Conservation (phyloP, 2,797 vertebrate species). For the Galago senegalensis region DNA sequence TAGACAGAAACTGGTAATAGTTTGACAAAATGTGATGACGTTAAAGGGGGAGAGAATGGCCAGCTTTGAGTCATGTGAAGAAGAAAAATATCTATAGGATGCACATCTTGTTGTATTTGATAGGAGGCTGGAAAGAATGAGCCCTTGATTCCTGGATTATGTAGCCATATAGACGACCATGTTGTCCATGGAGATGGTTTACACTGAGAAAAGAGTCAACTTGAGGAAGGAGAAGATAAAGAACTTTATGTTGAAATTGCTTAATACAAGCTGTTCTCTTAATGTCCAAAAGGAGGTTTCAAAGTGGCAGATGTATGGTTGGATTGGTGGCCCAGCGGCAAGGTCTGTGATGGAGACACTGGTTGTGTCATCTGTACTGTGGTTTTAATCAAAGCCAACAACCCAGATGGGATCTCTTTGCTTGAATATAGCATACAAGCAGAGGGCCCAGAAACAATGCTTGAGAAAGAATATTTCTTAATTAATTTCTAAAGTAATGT, state of each 20-base stretch:
- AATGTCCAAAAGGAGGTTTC: not conserved
- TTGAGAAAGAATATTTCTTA: not conserved
- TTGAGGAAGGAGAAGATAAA: not conserved
- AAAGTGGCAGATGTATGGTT: not conserved
- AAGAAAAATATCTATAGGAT: not conserved
- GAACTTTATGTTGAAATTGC: not conserved
- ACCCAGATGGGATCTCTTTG: not conserved
- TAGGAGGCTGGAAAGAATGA: not conserved
- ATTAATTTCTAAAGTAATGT: no score
- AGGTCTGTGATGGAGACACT: not conserved
- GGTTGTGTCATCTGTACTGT: not conserved
- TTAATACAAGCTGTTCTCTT: not conserved
- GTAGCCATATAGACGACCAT: not conserved
- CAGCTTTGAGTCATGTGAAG: not conserved
- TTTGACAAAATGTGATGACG: not conserved
- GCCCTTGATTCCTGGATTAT: not conserved
- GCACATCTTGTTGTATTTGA: not conserved
- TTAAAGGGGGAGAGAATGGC: accelerated
- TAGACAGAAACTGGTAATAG: not conserved
- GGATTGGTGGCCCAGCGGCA: not conserved
- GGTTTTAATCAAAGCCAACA: not conserved
- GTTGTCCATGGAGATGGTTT: not conserved
- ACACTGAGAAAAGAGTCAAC: not conserved
- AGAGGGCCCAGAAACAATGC: not conserved
- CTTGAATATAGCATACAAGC: not conserved